These are phyloP conservation scores for Melieria picta DNA, from an alignment of 2,888 invertebrate genomes.

Conservation along the genomic window DNA sequence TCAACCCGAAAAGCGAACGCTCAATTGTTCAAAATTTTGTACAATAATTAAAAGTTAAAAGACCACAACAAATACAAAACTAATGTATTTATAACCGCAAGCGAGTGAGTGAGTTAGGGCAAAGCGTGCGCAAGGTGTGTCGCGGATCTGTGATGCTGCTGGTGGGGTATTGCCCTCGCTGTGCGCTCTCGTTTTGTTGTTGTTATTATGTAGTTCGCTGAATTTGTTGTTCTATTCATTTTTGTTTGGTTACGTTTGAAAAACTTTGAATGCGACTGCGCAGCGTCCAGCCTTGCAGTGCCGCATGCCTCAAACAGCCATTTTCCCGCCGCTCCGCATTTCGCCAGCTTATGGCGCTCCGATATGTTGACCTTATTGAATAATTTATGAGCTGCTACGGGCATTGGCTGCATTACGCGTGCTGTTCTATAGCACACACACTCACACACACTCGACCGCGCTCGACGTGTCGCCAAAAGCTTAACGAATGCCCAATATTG, in stretches of 20 bases:
- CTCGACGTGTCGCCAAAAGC: too few relatives aligned
- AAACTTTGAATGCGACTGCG: too few relatives aligned
- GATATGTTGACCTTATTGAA: conserved; percentile 39
- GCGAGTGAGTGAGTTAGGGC: too few relatives aligned
- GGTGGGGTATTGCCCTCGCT: conserved; percentile 25
- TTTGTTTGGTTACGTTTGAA: too few relatives aligned
- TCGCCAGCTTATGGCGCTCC: conserved; percentile 18
- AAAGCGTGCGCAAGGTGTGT: too few relatives aligned
- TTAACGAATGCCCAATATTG: too few relatives aligned
- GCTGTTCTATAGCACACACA: neutral
- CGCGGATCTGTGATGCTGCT: neutral
- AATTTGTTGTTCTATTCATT: too few relatives aligned
- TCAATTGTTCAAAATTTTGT: neutral
- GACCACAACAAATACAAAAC: neutral
- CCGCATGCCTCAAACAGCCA: too few relatives aligned
- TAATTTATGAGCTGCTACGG: conserved; percentile 35
- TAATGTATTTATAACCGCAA: neutral
- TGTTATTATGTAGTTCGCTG: neutral
- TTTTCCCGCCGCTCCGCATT: too few relatives aligned
- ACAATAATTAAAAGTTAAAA: neutral
- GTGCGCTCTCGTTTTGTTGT: conserved; percentile 6
- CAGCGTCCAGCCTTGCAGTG: too few relatives aligned
- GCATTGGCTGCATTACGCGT: neutral
- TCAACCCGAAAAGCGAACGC: neutral
- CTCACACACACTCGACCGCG: too few relatives aligned